phyloP scores from a whole-genome alignment of 2,113 vertebrate species.

The Tichodroma muraria region DNA sequence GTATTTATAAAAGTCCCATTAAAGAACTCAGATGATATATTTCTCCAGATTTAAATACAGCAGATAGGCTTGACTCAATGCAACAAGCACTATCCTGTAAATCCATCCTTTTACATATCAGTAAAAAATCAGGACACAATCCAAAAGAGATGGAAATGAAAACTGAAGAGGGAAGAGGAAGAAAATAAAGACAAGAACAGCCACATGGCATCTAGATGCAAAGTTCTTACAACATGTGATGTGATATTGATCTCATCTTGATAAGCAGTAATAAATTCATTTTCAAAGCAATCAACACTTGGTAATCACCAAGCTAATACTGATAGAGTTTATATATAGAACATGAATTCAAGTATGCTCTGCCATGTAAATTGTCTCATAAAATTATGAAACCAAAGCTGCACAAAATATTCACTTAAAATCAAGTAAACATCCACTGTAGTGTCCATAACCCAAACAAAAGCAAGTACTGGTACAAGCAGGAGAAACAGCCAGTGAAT shows the following conservation, averaged over 20 bases:
- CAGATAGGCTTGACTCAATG: background rate
- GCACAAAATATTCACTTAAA: background rate
- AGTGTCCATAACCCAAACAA: background rate
- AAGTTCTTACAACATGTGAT: background rate
- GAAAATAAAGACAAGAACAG: background rate
- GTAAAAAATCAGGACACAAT: background rate
- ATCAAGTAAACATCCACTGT: background rate
- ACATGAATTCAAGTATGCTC: background rate
- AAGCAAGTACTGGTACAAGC: background rate
- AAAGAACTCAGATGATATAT: background rate
- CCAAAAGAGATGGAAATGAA: background rate
- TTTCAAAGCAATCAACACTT: too few relatives aligned
- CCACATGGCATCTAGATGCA: background rate
- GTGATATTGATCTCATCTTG: background rate
- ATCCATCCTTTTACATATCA: background rate
- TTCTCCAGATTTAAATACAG: background rate
- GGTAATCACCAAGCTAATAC: background rate
- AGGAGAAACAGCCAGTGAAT: background rate
- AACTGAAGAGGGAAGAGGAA: background rate
- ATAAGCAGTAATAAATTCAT: background rate
- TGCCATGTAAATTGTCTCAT: background rate
- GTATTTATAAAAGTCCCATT: background rate
- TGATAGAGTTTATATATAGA: background rate
- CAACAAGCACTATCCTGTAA: background rate
- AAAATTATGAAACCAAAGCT: background rate